Conservation (phyloP, 2,113 vertebrate genomes). For the Stomatorhinus ivindoensis region DNA sequence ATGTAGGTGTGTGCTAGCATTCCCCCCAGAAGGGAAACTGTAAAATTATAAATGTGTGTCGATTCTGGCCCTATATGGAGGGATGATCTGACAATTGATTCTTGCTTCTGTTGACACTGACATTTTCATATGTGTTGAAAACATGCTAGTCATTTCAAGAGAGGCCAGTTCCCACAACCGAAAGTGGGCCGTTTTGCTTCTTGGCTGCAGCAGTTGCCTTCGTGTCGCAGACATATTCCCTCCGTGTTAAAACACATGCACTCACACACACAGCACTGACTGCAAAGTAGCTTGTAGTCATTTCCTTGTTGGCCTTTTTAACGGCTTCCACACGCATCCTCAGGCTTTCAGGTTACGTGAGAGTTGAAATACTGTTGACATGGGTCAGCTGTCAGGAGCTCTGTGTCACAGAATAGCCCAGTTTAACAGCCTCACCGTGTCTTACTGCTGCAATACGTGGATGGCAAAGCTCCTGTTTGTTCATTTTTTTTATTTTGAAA, state of each 20-base stretch:
- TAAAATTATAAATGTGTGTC: neutral
- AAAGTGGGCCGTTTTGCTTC: conserved; percentile 63
- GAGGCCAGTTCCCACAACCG: conserved; percentile 47
- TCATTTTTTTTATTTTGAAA: neutral
- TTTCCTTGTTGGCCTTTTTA: neutral
- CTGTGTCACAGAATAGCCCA: neutral
- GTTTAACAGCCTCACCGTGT: neutral
- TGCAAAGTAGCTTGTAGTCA: neutral
- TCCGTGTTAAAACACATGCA: neutral
- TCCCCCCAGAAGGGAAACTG: conserved; percentile 19
- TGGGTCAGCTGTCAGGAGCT: neutral
- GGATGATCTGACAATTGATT: conserved; percentile 17
- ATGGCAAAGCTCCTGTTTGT: neutral
- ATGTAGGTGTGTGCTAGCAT: conserved; percentile 26
- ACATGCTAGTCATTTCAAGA: conserved; percentile 52
- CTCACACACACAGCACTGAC: neutral
- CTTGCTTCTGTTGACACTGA: conserved; percentile 40
- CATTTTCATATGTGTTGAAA: conserved; percentile 35
- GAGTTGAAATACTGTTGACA: neutral
- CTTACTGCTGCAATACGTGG: too few relatives aligned
- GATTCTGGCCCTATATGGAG: neutral
- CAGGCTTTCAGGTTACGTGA: neutral
- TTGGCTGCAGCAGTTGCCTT: conserved; percentile 49
- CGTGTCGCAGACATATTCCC: conserved; percentile 22
- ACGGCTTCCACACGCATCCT: too few relatives aligned